Evolutionary conservation across 1,140 invertebrate genomes (phyloP).

Genomic region (Adoxophyes honmai): DNA sequence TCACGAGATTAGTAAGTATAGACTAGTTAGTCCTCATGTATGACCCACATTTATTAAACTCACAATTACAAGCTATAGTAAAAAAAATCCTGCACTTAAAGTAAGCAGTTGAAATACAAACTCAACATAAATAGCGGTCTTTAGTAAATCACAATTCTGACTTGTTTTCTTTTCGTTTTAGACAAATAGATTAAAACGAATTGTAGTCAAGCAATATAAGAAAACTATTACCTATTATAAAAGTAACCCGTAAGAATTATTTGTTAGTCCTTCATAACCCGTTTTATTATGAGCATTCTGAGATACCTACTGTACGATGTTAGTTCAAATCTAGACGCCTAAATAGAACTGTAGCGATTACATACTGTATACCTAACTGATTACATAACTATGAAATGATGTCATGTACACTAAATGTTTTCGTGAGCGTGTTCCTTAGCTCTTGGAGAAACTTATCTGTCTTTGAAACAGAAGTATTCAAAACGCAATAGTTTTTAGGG

Average conservation of each 20-base stretch:
- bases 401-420: background rate
- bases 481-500: too few relatives aligned
- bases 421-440: background rate
- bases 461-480: background rate
- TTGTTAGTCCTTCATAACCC: too few relatives aligned
- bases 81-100: slow-evolving; percentile 9
- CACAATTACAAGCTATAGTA: slow-evolving; percentile 5
- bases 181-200: too few relatives aligned
- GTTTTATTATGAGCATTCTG: background rate
- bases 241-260: too few relatives aligned
- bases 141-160: background rate
- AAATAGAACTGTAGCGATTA: background rate
- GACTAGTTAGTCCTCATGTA: background rate
- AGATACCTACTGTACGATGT: background rate
- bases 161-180: background rate
- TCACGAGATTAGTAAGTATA: background rate
- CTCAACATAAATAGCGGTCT: background rate
- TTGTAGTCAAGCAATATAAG: too few relatives aligned
- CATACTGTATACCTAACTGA: too few relatives aligned
- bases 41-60: slow-evolving; percentile 1
- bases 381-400: too few relatives aligned
- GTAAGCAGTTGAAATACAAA: slow-evolving; percentile 4
- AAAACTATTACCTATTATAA: too few relatives aligned
- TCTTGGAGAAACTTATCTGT: background rate
- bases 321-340: background rate